phyloP scores from a whole-genome alignment of 2,113 vertebrate genomes.

The Furnarius figulus region DNA sequence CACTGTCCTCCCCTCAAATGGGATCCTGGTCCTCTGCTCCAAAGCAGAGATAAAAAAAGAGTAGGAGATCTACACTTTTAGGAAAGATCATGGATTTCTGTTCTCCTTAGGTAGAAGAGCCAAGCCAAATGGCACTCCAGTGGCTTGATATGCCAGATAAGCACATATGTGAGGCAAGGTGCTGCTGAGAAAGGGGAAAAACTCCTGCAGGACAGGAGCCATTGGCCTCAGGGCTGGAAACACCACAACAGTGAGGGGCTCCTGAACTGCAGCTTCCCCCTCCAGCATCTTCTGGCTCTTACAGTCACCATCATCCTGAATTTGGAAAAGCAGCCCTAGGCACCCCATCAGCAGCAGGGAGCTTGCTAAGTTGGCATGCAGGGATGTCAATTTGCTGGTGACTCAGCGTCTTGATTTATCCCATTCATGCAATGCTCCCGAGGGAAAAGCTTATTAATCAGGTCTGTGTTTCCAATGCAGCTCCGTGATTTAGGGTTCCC shows the following conservation, averaged over 20 bases:
- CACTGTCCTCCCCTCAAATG: neutral
- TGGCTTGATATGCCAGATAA: neutral
- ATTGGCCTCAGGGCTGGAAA: neutral
- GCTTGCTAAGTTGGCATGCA: neutral
- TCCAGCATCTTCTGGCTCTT: neutral
- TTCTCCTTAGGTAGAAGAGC: neutral
- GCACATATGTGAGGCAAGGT: neutral
- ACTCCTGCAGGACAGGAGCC: neutral
- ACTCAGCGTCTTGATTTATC: conserved; percentile 23
- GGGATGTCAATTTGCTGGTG: neutral
- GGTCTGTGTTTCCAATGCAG: neutral
- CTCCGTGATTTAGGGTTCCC: neutral
- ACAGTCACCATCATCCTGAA: rapidly evolving
- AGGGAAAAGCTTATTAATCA: conserved; percentile 7
- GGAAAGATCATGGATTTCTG: neutral
- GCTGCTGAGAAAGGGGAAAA: neutral
- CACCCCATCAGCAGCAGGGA: neutral
- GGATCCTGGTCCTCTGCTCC: neutral
- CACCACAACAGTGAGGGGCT: rapidly evolving
- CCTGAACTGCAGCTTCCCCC: rapidly evolving
- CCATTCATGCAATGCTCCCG: neutral
- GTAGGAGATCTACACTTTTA: neutral
- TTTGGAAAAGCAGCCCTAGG: neutral
- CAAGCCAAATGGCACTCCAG: rapidly evolving
- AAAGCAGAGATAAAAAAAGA: neutral